Evolutionary conservation across 2,888 invertebrate species (phyloP), one percentile per base, ranked within the genome.

Genomic region (Hirtodrosophila confusa): DNA sequence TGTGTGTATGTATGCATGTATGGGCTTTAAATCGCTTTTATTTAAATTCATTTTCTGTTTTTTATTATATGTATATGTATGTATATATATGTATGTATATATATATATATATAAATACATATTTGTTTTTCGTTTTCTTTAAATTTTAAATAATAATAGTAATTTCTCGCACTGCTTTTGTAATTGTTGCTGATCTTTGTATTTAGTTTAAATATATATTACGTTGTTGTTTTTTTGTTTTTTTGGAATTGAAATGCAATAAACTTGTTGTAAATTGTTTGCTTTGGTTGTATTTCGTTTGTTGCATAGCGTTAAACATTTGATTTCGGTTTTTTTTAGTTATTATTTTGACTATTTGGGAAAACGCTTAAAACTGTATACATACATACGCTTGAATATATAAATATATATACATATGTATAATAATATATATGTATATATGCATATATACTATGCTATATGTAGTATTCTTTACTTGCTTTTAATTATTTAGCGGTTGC

Each of bases 171-270:
- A 45, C 39, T 51, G 51, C 61, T 23, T 56, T 71, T 40, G 35
- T 53, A 69, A 48, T 53, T 62, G 49, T 54, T 55, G 24, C 51
- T 49, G 48, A 50, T 51, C 24, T 11, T 63, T 45, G 45, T 51
- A 17, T 12, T 58, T 12, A 41, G 33, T 60, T 67, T 56, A 51
- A 61, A 61, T 57, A 51, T 55, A 62, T 49, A 37, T 48, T 39
- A 31, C 31, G 5, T 27, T 58, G 35, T 40, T 37, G 27, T 33
- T 54, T 29, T 44, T 24, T 48, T 41, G 39, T 49, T 10, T 33
- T 68, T 58, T 47, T 65, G 49, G 57, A 75, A 71, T 74, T 66
- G 72, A 76, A 76, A 74, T 74, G 67, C 67, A 67, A 50, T 54
- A 63, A 68, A 68, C 53, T 53, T 40, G 4, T 78, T 67, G 56